Base-by-base conservation (phyloP, 1,140 invertebrate genomes). In the Zaprionus davidi region DNA sequence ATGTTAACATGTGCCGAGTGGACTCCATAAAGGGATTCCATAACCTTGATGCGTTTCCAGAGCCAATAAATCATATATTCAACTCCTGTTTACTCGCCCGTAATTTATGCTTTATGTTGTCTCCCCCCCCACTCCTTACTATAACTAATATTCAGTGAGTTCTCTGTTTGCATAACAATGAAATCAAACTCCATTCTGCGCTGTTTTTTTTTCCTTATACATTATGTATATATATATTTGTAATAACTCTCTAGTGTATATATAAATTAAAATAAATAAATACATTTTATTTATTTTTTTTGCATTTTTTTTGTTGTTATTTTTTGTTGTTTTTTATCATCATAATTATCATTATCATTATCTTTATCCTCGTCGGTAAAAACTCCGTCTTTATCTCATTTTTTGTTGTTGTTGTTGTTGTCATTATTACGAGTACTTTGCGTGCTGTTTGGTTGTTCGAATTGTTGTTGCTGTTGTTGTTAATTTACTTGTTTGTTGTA, bases 261-360 rank as follows among this genome's bases (percentile, higher is more conserved):
- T 88, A 88, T 88, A 88, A 88, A 88, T 88, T 88, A 88, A 88
- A 88, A 88, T 88, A 88, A 88, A 88, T 88, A 88, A 88, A 88
- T 87, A 87, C 83, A 87, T 87, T 90, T 88, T 87, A 84, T 88
- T 88, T 77, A 79, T 81, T 83, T 71, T 59, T 51, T 44, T 56
- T 31, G 26, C 13, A 24, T 53, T 12, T 69, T 56, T 57, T 60
- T 55, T 70, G 36, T 20, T 36, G 49, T 41, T 83, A 51, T 34
- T 76, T 72, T 70, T 64, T 58, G 36, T 63, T 57, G 68, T 80
- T 58, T 70, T 70, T 77, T 66, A 84, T 80, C 62, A 88, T 83
- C 65, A 82, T 81, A 78, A 81, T 83, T 80, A 80, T 83, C 81
- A 44, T 49, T 49, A 22, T 49, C 17, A 74, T 74, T 78, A 81